Evolutionary conservation across 1,140 invertebrate species (phyloP), one percentile per base, ranked within the genome.

Genomic region (Leptonema lineaticorne): DNA sequence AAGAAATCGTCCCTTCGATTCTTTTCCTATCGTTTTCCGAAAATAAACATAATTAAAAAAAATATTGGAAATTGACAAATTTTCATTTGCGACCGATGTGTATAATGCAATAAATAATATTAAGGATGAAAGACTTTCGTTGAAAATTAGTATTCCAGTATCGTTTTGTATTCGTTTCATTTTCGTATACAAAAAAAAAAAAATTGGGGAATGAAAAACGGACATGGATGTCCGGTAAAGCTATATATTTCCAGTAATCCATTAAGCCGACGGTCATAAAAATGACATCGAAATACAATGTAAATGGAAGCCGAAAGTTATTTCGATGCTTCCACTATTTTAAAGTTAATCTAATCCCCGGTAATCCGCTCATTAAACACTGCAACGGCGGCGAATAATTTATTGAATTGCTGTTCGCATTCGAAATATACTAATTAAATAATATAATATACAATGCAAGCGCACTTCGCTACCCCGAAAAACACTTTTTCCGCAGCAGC

Each of bases 221-320:
- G 33, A 41, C 57, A 18, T 26, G 29, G 28, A 28, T 18, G 56
- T 33, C 26, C 56, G 16, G 28, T 29, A 26, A 14, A 50, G 63
- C 63, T 20, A 41, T 63, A 64, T 20, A 50, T 64, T 50, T 11
- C 22, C 18, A 9, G 28, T 64, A 64, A 64, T 64, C 63, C 26
- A 64, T 64, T 64, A 64, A 64, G 24, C 63, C 41, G 63, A 46
- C 45, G 48, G 37, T 50, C 63, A 27, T 64, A 64, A 64, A 64
- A 64, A 64, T 64, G 63, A 64, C 63, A 50, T 48, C 27, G 22
- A 22, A 30, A 48, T 48, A 48, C 37, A 64, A 18, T 64, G 46
- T 30, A 26, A 64, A 30, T 53, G 50, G 50, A 53, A 20, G 50
- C 24, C 50, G 48, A 48, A 22, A 56, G 27, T 41, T 26, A 28